Evolutionary conservation across 2,113 vertebrate species (phyloP).

Genomic region (Silurus asotus): DNA sequence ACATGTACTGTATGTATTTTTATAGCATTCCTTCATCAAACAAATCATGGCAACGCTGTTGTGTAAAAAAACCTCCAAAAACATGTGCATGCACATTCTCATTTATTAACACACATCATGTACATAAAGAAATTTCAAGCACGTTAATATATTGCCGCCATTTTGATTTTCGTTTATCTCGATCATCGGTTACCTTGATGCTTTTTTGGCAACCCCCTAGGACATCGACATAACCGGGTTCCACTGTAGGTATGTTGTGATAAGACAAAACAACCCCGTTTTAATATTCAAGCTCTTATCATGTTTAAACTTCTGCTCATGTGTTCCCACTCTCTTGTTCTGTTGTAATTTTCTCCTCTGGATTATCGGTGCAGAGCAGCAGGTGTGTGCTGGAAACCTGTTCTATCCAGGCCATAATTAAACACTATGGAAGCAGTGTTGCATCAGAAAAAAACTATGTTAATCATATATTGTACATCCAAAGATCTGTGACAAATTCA

Average conservation of each 20-base stretch:
- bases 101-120: too few species aligned
- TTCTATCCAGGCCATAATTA: constrained; percentile 41
- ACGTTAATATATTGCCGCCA: too few species aligned
- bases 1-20: too few species aligned
- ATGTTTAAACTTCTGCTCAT: background rate
- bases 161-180: too few species aligned
- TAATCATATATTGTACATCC: background rate
- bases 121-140: too few species aligned
- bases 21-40: too few species aligned
- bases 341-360: constrained; percentile 6
- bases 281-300: background rate
- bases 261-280: background rate
- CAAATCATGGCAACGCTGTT: too few species aligned
- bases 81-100: too few species aligned
- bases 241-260: background rate
- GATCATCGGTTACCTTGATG: too few species aligned
- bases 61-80: too few species aligned
- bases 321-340: background rate
- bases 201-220: too few species aligned
- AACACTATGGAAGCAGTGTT: constrained; percentile 20
- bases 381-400: constrained; percentile 25
- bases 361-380: background rate
- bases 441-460: constrained; percentile 21
- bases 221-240: too few species aligned
- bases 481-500: background rate